These are phyloP conservation scores for Tortrix viridana DNA, from an alignment of 2,888 invertebrate species.

Conservation along the genomic window DNA sequence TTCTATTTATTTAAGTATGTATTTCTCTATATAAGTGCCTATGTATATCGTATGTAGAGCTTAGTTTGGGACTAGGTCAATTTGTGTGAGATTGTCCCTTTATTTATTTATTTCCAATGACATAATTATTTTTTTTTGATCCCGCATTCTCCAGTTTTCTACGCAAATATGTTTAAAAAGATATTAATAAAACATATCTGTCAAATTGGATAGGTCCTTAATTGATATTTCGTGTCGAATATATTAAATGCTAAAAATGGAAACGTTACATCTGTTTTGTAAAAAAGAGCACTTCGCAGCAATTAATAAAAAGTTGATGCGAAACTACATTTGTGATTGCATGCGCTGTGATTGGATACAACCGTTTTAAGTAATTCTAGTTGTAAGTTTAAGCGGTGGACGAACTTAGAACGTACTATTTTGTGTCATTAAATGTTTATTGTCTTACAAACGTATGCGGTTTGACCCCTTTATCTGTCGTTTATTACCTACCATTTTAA, in stretches of 20 bases:
- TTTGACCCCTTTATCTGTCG: not conserved
- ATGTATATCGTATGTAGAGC: too few species aligned
- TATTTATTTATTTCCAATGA: too few species aligned
- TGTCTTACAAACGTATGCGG: not conserved
- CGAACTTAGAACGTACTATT: not conserved
- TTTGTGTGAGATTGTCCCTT: too few species aligned
- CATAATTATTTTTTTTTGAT: too few species aligned
- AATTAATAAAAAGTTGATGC: conserved; percentile 25
- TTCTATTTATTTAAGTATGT: too few species aligned
- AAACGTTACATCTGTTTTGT: conserved; percentile 16
- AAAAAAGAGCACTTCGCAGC: conserved; percentile 9
- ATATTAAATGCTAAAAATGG: not conserved
- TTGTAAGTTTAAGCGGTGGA: not conserved
- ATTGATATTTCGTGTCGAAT: not conserved
- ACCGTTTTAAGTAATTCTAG: conserved; percentile 7
- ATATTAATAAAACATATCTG: too few species aligned
- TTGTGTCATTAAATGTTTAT: not conserved
- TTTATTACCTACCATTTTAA: not conserved
- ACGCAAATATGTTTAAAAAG: too few species aligned
- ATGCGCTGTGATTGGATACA: conserved; percentile 6
- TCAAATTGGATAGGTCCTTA: not conserved
- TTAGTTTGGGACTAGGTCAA: too few species aligned
- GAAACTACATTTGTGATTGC: conserved; percentile 23
- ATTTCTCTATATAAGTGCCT: too few species aligned
- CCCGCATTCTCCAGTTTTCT: too few species aligned